A percentile compares a stretch with the other conserved stretches of the same genome.
Conservation (phyloP, 2,113 vertebrate species). For the Campylomormyrus tamandua region DNA sequence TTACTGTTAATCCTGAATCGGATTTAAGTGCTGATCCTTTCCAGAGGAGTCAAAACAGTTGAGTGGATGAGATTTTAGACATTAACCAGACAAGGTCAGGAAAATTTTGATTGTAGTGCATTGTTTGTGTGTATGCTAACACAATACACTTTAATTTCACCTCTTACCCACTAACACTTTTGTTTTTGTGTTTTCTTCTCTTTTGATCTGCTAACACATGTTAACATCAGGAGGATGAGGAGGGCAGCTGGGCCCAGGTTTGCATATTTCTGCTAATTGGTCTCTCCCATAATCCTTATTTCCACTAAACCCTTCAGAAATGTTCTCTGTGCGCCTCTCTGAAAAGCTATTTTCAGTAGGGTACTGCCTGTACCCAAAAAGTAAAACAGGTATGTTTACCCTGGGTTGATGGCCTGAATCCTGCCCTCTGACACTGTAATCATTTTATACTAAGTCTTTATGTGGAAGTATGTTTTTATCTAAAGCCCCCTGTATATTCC, state of each 20-base stretch:
- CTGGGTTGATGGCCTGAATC: neutral
- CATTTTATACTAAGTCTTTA: neutral
- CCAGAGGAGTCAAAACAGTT: neutral
- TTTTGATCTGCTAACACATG: slow-evolving; percentile 75
- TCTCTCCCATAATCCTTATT: neutral
- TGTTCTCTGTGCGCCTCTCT: neutral
- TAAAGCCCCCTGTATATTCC: neutral
- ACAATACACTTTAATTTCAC: slow-evolving; percentile 30
- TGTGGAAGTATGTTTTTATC: neutral
- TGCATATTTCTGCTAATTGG: slow-evolving; percentile 46
- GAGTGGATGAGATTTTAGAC: neutral
- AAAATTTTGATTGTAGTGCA: neutral
- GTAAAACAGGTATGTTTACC: neutral
- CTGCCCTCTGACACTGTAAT: neutral
- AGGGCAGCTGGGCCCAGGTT: slow-evolving; percentile 99
- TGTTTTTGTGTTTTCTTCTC: slow-evolving; percentile 35
- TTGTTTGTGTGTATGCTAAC: slow-evolving; percentile 14
- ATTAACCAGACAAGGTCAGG: too few relatives aligned
- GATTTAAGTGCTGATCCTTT: neutral
- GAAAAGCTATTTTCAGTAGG: neutral
- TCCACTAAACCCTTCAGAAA: neutral
- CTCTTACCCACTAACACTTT: slow-evolving; percentile 53
- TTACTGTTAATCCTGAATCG: neutral
- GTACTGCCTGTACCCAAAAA: neutral
- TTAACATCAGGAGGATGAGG: slow-evolving; percentile 95